phyloP scores from a whole-genome alignment of 2,113 vertebrate genomes.

The Callithrix jacchus region DNA sequence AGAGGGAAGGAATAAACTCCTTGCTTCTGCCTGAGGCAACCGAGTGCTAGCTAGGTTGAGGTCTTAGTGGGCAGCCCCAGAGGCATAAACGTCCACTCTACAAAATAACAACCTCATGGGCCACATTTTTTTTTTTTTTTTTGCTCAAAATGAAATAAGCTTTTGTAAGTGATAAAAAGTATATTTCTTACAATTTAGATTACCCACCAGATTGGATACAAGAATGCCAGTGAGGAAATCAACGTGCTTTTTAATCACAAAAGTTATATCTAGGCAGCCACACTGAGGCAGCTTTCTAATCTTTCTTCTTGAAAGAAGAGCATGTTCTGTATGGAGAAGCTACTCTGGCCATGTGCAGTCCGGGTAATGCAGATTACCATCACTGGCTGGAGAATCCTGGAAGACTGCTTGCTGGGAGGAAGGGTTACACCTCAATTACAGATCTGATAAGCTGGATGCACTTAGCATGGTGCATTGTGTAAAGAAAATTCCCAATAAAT shows the following conservation, averaged over 20 bases:
- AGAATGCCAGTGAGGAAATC: not conserved
- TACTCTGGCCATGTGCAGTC: accelerated
- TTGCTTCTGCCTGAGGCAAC: too few relatives aligned
- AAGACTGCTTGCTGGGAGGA: not conserved
- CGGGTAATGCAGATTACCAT: not conserved
- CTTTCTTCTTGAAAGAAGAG: not conserved
- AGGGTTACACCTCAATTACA: not conserved
- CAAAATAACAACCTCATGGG: not conserved
- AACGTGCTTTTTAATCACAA: not conserved
- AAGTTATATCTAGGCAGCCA: not conserved
- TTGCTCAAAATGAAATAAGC: not conserved
- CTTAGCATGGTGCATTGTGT: not conserved
- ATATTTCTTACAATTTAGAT: not conserved
- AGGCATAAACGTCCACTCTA: not conserved
- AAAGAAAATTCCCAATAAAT: not conserved
- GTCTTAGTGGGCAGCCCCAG: not conserved
- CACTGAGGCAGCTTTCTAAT: not conserved
- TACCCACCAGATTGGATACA: not conserved
- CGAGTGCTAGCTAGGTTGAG: not conserved
- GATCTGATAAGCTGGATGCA: not conserved
- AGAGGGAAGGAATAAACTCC: not conserved
- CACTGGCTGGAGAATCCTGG: not conserved
- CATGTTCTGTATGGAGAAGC: not conserved
- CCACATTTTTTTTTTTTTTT: not conserved
- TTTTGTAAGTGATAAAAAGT: not conserved